A percentile compares a stretch with the other conserved stretches of the same genome.
These are phyloP conservation scores for Cyclura pinguis DNA, from an alignment of 2,797 vertebrate genomes.

Conservation along the genomic window DNA sequence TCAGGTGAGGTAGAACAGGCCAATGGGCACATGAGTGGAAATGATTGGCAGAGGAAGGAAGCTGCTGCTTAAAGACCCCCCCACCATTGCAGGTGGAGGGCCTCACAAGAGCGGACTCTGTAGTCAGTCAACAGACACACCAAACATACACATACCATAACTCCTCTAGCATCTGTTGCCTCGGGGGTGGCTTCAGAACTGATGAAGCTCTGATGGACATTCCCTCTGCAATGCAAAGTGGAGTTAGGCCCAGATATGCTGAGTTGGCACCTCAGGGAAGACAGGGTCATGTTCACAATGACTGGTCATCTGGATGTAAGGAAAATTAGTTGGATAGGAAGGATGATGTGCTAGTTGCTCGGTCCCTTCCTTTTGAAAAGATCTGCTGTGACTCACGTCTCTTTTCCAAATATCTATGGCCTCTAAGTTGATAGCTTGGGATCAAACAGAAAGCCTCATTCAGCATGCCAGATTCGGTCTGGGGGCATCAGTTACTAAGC, in stretches of 20 bases:
- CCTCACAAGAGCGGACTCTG: too few relatives aligned
- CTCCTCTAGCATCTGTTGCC: neutral
- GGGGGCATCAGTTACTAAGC: neutral
- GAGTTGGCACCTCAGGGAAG: neutral
- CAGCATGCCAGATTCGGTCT: neutral
- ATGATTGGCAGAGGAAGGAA: neutral
- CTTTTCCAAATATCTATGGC: neutral
- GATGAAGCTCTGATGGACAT: neutral
- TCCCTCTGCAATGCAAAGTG: neutral
- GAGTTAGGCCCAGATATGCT: neutral
- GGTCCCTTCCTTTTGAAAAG: neutral
- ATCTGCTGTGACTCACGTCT: neutral
- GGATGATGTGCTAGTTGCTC: neutral
- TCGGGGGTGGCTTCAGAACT: too few relatives aligned
- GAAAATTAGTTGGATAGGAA: neutral
- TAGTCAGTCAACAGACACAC: too few relatives aligned
- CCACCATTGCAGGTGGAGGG: too few relatives aligned
- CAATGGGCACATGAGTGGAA: neutral
- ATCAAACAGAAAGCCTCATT: neutral
- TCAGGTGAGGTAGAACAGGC: neutral
- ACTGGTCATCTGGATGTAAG: neutral
- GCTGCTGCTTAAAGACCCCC: neutral
- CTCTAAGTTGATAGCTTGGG: neutral
- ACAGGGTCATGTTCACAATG: neutral
- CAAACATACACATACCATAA: too few relatives aligned